Conservation (phyloP, 2,888 invertebrate species). For the Rhagonycha lutea region DNA sequence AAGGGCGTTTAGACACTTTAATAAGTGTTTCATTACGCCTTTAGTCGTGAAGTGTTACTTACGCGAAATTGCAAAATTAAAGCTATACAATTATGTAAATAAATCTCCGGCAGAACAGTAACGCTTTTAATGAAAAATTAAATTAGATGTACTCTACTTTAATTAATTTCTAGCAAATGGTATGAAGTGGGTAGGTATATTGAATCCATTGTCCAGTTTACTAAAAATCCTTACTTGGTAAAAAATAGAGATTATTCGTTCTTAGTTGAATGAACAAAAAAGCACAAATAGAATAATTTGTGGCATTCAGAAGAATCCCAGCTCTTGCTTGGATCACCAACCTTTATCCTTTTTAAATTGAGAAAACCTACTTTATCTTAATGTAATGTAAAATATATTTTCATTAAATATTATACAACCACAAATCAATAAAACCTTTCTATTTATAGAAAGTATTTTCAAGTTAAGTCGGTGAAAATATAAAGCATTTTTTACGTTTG, state of each 20-base stretch:
- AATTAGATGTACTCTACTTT: neutral
- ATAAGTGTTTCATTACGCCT: neutral
- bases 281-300: conserved; percentile 4
- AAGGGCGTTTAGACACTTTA: neutral
- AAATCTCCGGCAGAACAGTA: neutral
- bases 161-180: neutral
- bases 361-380: conserved; percentile 2
- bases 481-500: neutral
- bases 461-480: neutral
- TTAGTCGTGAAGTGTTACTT: neutral
- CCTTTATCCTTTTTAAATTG: conserved; percentile 3
- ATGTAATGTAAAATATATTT: conserved; percentile 1
- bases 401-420: neutral
- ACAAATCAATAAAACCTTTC: neutral
- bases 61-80: neutral
- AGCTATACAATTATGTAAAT: neutral
- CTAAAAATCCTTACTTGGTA: neutral
- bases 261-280: neutral
- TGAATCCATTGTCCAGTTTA: neutral
- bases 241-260: neutral
- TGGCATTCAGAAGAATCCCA: neutral
- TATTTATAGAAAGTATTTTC: neutral
- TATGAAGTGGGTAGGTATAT: neutral
- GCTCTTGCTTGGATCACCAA: neutral
- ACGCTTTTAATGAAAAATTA: neutral